Conservation (phyloP, 2,888 invertebrate species). For the Argynnis bischoffii region DNA sequence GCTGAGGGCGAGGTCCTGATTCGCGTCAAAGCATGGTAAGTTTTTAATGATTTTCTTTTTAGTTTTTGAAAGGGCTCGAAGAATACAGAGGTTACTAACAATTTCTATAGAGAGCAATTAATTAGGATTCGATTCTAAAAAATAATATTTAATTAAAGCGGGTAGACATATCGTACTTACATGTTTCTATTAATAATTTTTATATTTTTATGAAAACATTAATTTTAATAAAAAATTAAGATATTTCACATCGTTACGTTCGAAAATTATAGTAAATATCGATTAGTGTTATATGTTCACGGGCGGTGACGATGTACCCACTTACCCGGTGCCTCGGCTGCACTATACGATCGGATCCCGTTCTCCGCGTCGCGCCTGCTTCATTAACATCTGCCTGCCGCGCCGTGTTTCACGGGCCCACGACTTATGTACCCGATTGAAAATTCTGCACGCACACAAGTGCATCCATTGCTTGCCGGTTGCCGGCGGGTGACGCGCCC, state of each 20-base stretch:
- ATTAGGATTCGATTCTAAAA: no score
- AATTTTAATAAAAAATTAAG: no score
- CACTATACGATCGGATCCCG: conserved; percentile 46
- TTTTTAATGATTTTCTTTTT: conserved; percentile 44
- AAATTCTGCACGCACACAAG: conserved; percentile 66
- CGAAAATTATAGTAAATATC: conserved; percentile 10
- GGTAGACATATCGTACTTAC: no score
- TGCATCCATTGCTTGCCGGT: conserved; percentile 50
- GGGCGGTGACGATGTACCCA: conserved; percentile 42
- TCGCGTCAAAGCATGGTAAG: conserved; percentile 93
- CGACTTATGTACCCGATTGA: conserved; percentile 54
- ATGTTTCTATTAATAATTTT: no score
- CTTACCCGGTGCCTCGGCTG: conserved; percentile 47
- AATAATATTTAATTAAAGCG: no score
- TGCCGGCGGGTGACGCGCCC: conserved; percentile 45
- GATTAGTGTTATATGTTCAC: conserved; percentile 36
- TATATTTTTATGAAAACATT: no score
- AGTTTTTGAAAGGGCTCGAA: neutral
- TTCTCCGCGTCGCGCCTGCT: conserved; percentile 51
- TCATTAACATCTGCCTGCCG: conserved; percentile 69
- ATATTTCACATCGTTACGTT: neutral
- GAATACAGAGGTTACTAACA: no score
- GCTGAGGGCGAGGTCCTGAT: conserved; percentile 90
- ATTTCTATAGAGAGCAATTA: neutral
- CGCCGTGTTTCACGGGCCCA: conserved; percentile 53